Evolutionary conservation across 2,888 invertebrate species (phyloP).

Genomic region (Apodemia mormo): DNA sequence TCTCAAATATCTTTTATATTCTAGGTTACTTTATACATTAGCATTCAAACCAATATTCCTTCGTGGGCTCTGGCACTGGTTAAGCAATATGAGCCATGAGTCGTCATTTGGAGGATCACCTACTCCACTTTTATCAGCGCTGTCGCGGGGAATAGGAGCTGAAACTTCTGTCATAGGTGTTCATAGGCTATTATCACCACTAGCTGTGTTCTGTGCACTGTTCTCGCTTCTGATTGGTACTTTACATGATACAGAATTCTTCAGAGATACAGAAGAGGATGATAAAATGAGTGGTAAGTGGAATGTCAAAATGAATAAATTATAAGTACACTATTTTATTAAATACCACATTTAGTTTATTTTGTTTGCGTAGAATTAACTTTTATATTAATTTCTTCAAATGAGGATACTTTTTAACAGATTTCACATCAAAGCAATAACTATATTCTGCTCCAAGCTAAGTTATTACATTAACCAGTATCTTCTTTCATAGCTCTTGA

Average conservation of each 20-base stretch:
- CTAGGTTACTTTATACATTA: slow-evolving; percentile 87
- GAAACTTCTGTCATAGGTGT: slow-evolving; percentile 82
- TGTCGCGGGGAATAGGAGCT: slow-evolving; percentile 85
- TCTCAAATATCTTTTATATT: slow-evolving; percentile 17
- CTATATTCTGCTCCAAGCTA: too few relatives aligned
- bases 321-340: background rate
- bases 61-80: slow-evolving; percentile 87
- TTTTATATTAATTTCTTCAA: too few relatives aligned
- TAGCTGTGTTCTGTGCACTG: slow-evolving; percentile 92
- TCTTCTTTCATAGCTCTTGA: too few relatives aligned
- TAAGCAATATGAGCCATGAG: slow-evolving; percentile 67
- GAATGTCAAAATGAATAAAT: background rate
- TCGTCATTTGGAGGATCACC: slow-evolving; percentile 69
- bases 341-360: background rate
- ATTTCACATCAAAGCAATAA: too few relatives aligned
- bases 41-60: slow-evolving; percentile 91
- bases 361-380: background rate
- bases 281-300: slow-evolving; percentile 59
- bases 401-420: too few relatives aligned
- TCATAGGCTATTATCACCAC: slow-evolving; percentile 86
- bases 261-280: slow-evolving; percentile 70
- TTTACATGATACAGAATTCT: slow-evolving; percentile 92
- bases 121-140: slow-evolving; percentile 83
- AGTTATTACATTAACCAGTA: too few relatives aligned
- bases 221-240: slow-evolving; percentile 91